A percentile compares a stretch with the other conserved stretches of the same genome.
phyloP scores from a whole-genome alignment of 2,888 invertebrate genomes.

The Callosobruchus maculatus region DNA sequence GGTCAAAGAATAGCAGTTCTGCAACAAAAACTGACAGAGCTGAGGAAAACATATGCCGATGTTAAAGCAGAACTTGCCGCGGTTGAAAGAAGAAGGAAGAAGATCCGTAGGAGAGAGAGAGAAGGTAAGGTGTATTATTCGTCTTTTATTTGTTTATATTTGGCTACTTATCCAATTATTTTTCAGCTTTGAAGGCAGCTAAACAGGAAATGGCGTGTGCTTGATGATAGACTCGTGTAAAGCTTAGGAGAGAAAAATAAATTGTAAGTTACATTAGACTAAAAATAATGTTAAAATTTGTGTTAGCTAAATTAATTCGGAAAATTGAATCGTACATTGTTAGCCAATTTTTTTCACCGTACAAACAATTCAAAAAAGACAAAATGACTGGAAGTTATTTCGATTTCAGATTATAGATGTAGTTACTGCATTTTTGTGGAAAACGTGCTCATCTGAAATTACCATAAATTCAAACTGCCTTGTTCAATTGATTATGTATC shows the following conservation, averaged over 20 bases:
- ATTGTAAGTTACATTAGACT: neutral
- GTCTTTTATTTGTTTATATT: neutral
- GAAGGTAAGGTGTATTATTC: slow-evolving; percentile 61
- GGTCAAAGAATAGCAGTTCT: slow-evolving; percentile 76
- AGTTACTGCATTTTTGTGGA: too few species aligned
- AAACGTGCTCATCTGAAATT: too few species aligned
- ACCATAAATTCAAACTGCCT: too few species aligned
- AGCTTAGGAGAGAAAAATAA: neutral
- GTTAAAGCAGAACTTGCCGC: slow-evolving; percentile 85
- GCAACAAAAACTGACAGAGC: slow-evolving; percentile 72
- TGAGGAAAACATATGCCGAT: slow-evolving; percentile 81
- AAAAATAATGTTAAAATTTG: too few species aligned
- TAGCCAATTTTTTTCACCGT: too few species aligned
- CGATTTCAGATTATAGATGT: too few species aligned
- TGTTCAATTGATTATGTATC: too few species aligned
- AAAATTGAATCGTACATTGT: too few species aligned
- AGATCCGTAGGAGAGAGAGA: slow-evolving; percentile 78
- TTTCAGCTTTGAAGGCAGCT: slow-evolving; percentile 53
- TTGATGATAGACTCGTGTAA: slow-evolving; percentile 46
- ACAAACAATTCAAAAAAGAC: too few species aligned
- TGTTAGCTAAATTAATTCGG: too few species aligned
- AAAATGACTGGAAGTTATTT: too few species aligned
- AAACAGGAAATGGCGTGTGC: slow-evolving; percentile 55
- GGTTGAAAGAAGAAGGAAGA: slow-evolving; percentile 86
- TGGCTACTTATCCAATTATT: slow-evolving; percentile 6